Evolutionary conservation across 2,888 invertebrate genomes (phyloP), one percentile per base, ranked within the genome.

Genomic region (Xestia sexstrigata): DNA sequence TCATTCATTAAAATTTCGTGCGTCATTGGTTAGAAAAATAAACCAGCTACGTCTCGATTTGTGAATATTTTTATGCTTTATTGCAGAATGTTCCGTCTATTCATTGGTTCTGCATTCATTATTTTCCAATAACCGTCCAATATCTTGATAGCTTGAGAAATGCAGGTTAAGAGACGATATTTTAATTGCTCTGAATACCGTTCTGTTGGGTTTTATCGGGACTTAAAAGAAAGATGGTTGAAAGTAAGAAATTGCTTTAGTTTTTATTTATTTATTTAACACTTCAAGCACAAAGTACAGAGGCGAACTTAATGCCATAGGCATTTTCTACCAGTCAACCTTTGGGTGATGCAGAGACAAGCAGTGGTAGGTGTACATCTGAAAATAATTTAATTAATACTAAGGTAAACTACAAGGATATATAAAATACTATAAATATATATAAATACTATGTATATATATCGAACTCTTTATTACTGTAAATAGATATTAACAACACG

Each of bases 1-100:
- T 35, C 35, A 67, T 83, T 78, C 83, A 78, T 85, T 80, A 83
- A 82, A 86, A 71, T 80, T 78, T 70, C 17, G 23, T 68, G 86
- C 70, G 66, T 85, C 78, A 77, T 49, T 68, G 69, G 68, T 45
- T 81, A 30, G 63, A 63, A 52, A 76, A 79, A 78, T 74, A 79
- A 74, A 63, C 63, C 49, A 60, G 35, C 70, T 78, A 42, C 65
- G 52, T 49, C 26, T 70, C 35, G 42, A 26, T 68, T 58, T 71
- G 52, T 39, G 68, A 70, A 67, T 75, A 78, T 83, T 83, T 83
- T 83, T 62, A 68, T 55, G 52, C 45, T 66, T 78, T 78, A 42
- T 52, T 55, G 58, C 67, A 73, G 74, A 81, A 74, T 81, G 74
- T 74, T 65, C 66, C 13, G 69, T 84, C 30, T 35, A 30, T 72